Evolutionary conservation across 2,888 invertebrate species (phyloP).

Genomic region (Therioaphis trifolii): DNA sequence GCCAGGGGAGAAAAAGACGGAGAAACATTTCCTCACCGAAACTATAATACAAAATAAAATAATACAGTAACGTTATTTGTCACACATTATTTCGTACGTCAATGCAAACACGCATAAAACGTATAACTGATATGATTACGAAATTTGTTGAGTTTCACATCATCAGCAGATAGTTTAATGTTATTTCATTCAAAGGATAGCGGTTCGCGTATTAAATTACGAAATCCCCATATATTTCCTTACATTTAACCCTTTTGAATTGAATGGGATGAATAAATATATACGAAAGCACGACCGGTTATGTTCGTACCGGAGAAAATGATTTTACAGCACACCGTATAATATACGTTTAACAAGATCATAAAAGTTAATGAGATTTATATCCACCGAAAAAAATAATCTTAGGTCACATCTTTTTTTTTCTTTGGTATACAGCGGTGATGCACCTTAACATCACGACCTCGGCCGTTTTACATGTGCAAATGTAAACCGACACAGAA

Average conservation of each 20-base stretch:
- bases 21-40: background rate
- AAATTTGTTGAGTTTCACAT: background rate
- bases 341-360: constrained; percentile 16
- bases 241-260: background rate
- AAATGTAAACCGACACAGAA: background rate
- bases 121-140: constrained; percentile 1
- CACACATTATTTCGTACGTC: no score
- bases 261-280: background rate
- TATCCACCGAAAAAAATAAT: constrained; percentile 25
- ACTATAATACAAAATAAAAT: background rate
- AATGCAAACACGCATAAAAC: background rate
- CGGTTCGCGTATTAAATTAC: background rate
- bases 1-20: background rate
- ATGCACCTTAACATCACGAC: background rate
- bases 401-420: background rate
- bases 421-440: background rate
- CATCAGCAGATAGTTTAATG: background rate
- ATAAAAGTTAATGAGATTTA: background rate
- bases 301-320: background rate
- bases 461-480: background rate
- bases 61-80: background rate
- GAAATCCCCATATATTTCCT: background rate
- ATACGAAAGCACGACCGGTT: background rate
- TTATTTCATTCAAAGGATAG: constrained; percentile 10
- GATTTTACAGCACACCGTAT: background rate